phyloP scores from a whole-genome alignment of 2,797 vertebrate genomes.

The Spinus olivaceus region DNA sequence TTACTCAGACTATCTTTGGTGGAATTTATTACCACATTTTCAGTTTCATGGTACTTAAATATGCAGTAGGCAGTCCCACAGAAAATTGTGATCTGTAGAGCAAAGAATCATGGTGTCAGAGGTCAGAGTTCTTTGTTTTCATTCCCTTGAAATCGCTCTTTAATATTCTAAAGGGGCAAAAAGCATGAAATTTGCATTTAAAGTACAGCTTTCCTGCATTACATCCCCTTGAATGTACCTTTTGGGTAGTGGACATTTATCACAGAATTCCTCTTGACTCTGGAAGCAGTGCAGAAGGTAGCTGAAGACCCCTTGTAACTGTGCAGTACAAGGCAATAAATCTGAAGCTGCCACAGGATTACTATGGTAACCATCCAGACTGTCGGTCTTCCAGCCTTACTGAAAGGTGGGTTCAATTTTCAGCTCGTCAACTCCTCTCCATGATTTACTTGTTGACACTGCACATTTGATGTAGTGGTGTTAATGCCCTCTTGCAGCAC shows the following conservation, averaged over 20 bases:
- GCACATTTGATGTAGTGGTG: conserved; percentile 70
- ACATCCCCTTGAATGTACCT: conserved; percentile 59
- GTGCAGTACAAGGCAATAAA: conserved; percentile 71
- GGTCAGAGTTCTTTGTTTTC: conserved; percentile 75
- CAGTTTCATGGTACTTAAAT: conserved; percentile 67
- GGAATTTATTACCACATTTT: conserved; percentile 74
- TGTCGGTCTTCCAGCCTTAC: conserved; percentile 59
- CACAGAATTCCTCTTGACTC: conserved; percentile 66
- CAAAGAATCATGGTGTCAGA: conserved; percentile 68
- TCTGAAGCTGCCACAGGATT: conserved; percentile 71
- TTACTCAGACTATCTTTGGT: conserved; percentile 56
- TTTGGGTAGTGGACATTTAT: conserved; percentile 73
- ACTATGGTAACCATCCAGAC: conserved; percentile 81
- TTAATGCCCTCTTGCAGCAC: conserved; percentile 79
- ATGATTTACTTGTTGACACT: conserved; percentile 82
- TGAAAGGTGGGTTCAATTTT: conserved; percentile 74
- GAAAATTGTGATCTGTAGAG: conserved; percentile 66
- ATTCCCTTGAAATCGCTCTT: conserved; percentile 69
- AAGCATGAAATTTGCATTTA: conserved; percentile 76
- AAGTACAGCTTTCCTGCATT: conserved; percentile 62
- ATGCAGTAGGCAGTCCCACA: conserved; percentile 54
- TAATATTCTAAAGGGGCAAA: conserved; percentile 71
- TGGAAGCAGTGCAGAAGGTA: conserved; percentile 69
- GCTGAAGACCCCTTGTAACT: conserved; percentile 63
- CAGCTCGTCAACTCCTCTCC: conserved; percentile 74